A percentile compares a stretch with the other conserved stretches of the same genome.
Evolutionary conservation across 1,140 invertebrate genomes (phyloP).

Genomic region (Olivierus martensii): DNA sequence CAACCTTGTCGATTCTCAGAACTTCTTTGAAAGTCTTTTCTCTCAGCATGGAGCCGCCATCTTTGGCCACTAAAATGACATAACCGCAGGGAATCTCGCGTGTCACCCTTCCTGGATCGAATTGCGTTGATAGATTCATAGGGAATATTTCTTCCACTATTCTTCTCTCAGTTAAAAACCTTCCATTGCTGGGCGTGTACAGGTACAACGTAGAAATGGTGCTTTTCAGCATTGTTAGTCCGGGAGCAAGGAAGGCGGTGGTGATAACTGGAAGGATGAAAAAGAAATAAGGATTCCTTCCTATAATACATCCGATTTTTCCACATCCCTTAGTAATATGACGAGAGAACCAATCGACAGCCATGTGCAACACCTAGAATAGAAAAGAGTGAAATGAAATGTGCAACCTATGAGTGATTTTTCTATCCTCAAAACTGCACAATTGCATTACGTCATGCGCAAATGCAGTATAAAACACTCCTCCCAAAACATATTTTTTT

Average conservation of each 20-base stretch:
- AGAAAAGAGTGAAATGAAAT: no score
- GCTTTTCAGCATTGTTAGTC: slow-evolving; percentile 67
- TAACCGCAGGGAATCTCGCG: slow-evolving; percentile 73
- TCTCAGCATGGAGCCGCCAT: slow-evolving; percentile 61
- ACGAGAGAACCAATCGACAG: no score
- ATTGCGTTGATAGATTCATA: slow-evolving; percentile 14
- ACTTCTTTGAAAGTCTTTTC: slow-evolving; percentile 62
- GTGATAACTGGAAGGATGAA: slow-evolving; percentile 67
- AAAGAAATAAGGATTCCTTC: slow-evolving; percentile 69
- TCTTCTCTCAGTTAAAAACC: slow-evolving; percentile 49
- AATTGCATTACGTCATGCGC: no score
- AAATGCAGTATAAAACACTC: no score
- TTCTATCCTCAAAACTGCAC: no score
- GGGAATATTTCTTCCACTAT: slow-evolving; percentile 45
- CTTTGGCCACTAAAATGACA: slow-evolving; percentile 65
- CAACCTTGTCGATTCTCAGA: slow-evolving; percentile 51
- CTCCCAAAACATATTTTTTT: no score
- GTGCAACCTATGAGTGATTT: no score
- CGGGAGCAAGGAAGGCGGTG: slow-evolving; percentile 63
- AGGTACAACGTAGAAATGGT: slow-evolving; percentile 84
- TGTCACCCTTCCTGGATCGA: slow-evolving; percentile 41
- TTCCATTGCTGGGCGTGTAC: slow-evolving; percentile 70
- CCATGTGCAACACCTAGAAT: no score
- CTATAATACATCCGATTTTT: slow-evolving; percentile 53
- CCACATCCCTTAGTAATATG: no score